Evolutionary conservation across 2,113 vertebrate species (phyloP).

Genomic region (Pachycephala philippinensis): DNA sequence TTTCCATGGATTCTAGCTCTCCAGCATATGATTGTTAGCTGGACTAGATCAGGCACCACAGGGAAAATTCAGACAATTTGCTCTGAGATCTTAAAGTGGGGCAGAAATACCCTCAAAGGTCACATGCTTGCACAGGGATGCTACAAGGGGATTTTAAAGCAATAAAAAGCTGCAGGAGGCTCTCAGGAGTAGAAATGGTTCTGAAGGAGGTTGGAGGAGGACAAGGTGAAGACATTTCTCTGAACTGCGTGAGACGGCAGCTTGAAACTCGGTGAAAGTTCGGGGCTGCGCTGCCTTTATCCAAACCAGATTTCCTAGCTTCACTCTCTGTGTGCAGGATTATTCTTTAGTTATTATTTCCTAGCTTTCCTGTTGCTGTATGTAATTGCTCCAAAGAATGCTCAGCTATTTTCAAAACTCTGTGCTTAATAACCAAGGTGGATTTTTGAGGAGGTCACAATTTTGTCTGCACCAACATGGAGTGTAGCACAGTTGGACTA

Average conservation of each 20-base stretch:
- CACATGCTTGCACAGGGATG: background rate
- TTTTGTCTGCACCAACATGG: background rate
- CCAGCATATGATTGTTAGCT: background rate
- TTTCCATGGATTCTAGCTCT: background rate
- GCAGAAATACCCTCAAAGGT: background rate
- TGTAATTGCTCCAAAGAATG: background rate
- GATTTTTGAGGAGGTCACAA: background rate
- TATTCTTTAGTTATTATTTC: background rate
- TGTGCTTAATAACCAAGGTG: background rate
- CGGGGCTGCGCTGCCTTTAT: background rate
- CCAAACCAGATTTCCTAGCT: slow-evolving; percentile 27
- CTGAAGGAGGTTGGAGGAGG: background rate
- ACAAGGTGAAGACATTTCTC: background rate
- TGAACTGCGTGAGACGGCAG: background rate
- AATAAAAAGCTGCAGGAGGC: background rate
- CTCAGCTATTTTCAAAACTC: background rate
- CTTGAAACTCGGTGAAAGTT: slow-evolving; percentile 20
- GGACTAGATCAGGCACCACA: background rate
- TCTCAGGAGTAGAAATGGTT: background rate
- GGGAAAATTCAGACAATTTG: background rate
- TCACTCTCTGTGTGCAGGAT: background rate
- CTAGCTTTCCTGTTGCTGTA: background rate
- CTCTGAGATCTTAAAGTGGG: background rate
- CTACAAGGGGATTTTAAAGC: background rate
- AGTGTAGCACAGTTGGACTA: background rate